A percentile compares a stretch with the other conserved stretches of the same genome.
These are phyloP conservation scores for Heliocidaris erythrogramma DNA, from an alignment of 35 echinoderm and acorn worm species.

Conservation along the genomic window DNA sequence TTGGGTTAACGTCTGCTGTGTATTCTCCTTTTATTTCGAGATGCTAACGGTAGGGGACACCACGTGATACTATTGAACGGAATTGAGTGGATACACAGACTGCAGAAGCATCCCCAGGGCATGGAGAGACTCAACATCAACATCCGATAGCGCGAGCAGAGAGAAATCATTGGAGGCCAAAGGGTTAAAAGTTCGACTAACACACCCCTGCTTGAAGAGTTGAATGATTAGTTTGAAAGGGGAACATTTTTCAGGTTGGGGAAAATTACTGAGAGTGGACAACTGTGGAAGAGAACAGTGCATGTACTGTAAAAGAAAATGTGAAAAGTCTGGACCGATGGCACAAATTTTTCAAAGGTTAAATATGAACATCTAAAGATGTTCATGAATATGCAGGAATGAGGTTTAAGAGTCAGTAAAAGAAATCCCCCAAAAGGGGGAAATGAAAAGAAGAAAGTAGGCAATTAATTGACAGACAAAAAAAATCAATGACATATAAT, in stretches of 20 bases:
- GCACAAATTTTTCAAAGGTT: background rate
- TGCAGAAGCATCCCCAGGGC: background rate
- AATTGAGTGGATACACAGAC: slow-evolving; percentile 23
- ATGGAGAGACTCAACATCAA: background rate
- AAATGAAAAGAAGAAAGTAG: too few relatives aligned
- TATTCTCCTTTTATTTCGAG: background rate
- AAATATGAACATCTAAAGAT: background rate
- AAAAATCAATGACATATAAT: too few relatives aligned
- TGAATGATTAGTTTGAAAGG: background rate
- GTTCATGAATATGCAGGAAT: background rate
- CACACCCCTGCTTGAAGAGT: background rate
- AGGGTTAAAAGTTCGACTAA: background rate
- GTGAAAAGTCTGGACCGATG: background rate
- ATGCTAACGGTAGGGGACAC: background rate
- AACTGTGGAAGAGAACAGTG: background rate
- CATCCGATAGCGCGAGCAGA: background rate
- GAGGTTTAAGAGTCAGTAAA: background rate
- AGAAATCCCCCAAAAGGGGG: background rate
- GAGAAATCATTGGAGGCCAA: background rate
- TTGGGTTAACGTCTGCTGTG: background rate
- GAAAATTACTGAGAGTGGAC: background rate
- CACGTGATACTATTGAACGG: slow-evolving; percentile 30
- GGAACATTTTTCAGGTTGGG: background rate
- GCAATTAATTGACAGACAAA: too few relatives aligned
- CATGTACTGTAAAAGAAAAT: background rate